phyloP scores from a whole-genome alignment of 2,888 invertebrate genomes.

The Drosophila meridionalis region DNA sequence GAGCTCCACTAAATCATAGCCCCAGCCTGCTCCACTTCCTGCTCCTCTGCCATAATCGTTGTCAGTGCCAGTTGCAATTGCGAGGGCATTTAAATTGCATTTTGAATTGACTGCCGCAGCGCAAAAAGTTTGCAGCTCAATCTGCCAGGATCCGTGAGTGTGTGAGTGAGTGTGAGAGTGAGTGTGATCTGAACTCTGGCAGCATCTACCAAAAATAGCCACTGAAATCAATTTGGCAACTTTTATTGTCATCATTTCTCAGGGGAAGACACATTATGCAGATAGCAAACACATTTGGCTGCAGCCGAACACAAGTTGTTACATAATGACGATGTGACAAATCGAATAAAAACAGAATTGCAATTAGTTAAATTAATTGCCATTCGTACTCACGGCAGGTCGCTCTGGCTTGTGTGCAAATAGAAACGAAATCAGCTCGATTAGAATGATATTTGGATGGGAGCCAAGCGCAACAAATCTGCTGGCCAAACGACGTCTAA shows the following conservation, averaged over 20 bases:
- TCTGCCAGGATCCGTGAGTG: constrained; percentile 10
- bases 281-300: neutral
- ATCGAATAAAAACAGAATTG: neutral
- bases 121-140: constrained; percentile 27
- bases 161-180: neutral
- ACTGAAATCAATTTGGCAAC: constrained; percentile 67
- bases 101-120: constrained; percentile 63
- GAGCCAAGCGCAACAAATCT: constrained; percentile 14
- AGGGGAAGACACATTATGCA: constrained; percentile 16
- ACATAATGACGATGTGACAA: constrained; percentile 18
- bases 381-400: constrained; percentile 11
- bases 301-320: constrained; percentile 1
- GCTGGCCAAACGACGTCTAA: constrained; percentile 13
- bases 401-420: constrained; percentile 4
- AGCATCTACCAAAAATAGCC: constrained; percentile 56
- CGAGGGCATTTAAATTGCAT: constrained; percentile 67
- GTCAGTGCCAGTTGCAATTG: constrained; percentile 38
- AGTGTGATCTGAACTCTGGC: constrained; percentile 45
- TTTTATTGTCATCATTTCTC: constrained; percentile 56
- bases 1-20: constrained; percentile 10
- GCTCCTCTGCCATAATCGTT: neutral
- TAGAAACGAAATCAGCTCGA: constrained; percentile 6
- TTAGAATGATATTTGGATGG: constrained; percentile 16
- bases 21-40: neutral
- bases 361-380: constrained; percentile 38